Evolutionary conservation across 1,140 invertebrate genomes (phyloP).

Genomic region (Triops longicaudatus): DNA sequence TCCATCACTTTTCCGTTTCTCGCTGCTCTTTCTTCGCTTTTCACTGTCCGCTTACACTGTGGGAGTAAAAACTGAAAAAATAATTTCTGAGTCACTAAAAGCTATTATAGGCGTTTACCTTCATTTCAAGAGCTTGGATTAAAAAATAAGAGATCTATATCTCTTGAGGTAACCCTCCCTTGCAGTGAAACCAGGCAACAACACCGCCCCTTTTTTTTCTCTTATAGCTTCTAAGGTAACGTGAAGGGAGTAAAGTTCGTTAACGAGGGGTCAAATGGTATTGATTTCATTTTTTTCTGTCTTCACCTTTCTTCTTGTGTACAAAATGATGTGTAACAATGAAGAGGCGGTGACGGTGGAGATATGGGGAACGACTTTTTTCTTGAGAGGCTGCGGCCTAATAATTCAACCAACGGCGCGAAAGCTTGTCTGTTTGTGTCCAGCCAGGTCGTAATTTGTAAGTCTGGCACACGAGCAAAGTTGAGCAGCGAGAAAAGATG

Average conservation of each 20-base stretch:
- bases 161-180: not conserved
- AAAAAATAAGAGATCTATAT: not conserved
- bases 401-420: not conserved
- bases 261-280: not conserved
- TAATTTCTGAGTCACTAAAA: not conserved
- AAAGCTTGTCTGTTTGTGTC: constrained; percentile 8
- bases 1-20: no score
- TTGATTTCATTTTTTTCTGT: not conserved
- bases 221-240: not conserved
- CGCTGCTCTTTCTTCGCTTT: no score
- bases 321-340: not conserved
- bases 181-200: not conserved
- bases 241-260: not conserved
- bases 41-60: not conserved
- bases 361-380: not conserved
- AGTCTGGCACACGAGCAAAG: not conserved
- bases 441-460: not conserved
- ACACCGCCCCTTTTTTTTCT: not conserved
- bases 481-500: not conserved
- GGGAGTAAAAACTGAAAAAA: no score
- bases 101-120: not conserved
- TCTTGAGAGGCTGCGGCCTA: not conserved
- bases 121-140: not conserved
- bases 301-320: not conserved
- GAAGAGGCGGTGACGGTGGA: not conserved